Base-by-base conservation (phyloP, 2,797 vertebrate species). In the Knipowitschia caucasica region DNA sequence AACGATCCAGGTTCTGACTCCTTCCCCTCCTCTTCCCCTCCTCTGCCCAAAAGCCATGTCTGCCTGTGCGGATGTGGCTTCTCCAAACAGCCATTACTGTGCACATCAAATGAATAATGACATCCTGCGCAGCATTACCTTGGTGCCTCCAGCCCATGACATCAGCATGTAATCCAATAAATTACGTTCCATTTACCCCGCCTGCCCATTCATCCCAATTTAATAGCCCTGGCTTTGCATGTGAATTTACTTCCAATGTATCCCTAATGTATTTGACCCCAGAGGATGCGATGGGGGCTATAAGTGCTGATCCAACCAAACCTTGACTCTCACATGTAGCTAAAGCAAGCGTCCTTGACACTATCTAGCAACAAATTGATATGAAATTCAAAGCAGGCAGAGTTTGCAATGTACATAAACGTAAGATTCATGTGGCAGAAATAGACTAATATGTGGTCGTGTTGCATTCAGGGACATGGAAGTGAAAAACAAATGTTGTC, bases 151-250 rank as follows among this genome's bases (percentile, higher is more conserved):
- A 71, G 62, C 54, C 62, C 53, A 44, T 66, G 78, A 74, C 75
- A 80, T 59, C 72, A 54, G 53, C 43, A 68, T 50, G 59, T 69
- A 79, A 83, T 75, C 45, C 14, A 77, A 76, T 77, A 77, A 62
- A 73, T 78, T 55, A 66, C 56, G 55, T 71, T 64, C 62, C 68
- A 75, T 79, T 81, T 73, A 62, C 66, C 46, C 45, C 61, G 30
- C 4, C 45, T 65, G 65, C 45, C 68, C 72, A 74, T 77, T 84
- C 77, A 86, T 81, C 70, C 75, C 63, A 57, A 20, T 68, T 39
- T 75, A 83, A 78, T 80, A 57, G 67, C 66, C 58, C 29, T 26
- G 34, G 68, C 60, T 75, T 71, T 71, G 61, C 54, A 67, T 80
- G 63, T 53, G 56, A 70, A 71, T 78, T 64, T 51, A 34, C 54